A percentile compares a stretch with the other conserved stretches of the same genome.
Conservation (phyloP, 2,888 invertebrate species). For the Monopis laevigella region DNA sequence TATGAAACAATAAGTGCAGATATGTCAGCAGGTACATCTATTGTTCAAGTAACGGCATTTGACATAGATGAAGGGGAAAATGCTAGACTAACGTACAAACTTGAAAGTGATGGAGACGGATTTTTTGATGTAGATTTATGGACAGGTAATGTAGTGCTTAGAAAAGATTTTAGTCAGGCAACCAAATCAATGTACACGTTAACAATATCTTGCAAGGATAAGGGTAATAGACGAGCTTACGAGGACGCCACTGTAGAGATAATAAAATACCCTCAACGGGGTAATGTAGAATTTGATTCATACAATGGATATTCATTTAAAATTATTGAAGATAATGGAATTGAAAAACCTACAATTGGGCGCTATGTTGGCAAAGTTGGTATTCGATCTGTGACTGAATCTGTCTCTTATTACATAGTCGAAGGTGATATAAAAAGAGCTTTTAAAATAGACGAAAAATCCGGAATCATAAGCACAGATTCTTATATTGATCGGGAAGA, state of each 20-base stretch:
- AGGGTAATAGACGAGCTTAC: constrained; percentile 76
- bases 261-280: constrained; percentile 75
- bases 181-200: constrained; percentile 77
- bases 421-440: constrained; percentile 81
- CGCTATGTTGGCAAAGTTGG: constrained; percentile 82
- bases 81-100: constrained; percentile 79
- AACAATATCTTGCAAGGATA: constrained; percentile 82
- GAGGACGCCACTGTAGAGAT: constrained; percentile 85
- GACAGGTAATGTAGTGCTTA: constrained; percentile 78
- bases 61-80: constrained; percentile 92
- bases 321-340: constrained; percentile 82
- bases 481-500: constrained; percentile 87
- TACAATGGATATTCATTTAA: constrained; percentile 83
- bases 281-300: constrained; percentile 78
- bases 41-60: constrained; percentile 80
- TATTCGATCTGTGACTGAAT: constrained; percentile 69
- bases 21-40: constrained; percentile 67
- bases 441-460: constrained; percentile 82
- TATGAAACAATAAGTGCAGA: constrained; percentile 80
- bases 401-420: constrained; percentile 78
- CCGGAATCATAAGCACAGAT: constrained; percentile 81
- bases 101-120: constrained; percentile 83
- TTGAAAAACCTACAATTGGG: constrained; percentile 66
- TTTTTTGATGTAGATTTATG: constrained; percentile 82
- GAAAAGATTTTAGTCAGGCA: constrained; percentile 70